Percentiles rank a stretch among this genome's conserved stretches.
Evolutionary conservation across 1,140 invertebrate genomes (phyloP).

Genomic region (Tetramorium parvispinum): DNA sequence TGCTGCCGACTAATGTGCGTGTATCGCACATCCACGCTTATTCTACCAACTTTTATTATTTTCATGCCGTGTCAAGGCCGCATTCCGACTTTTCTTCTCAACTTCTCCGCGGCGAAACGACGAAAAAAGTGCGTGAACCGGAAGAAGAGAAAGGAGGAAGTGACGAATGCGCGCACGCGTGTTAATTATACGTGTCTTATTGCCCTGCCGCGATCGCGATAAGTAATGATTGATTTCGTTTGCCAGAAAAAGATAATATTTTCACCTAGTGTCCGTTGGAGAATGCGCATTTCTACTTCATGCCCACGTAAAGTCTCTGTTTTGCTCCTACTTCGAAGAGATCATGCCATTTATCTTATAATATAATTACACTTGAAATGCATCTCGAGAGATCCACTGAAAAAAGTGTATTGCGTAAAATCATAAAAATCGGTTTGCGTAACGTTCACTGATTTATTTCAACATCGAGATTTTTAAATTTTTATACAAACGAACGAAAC

Average conservation of each 20-base stretch:
- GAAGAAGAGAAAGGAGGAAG: constrained; percentile 58
- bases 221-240: constrained; percentile 43
- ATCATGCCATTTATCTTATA: background rate
- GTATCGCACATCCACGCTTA: constrained; percentile 62
- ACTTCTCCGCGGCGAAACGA: background rate
- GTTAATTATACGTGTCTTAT: constrained; percentile 38
- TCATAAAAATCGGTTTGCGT: background rate
- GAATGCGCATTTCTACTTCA: constrained; percentile 17
- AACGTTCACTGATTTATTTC: background rate
- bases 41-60: constrained; percentile 79
- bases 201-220: constrained; percentile 35
- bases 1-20: constrained; percentile 75
- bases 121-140: constrained; percentile 38
- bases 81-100: constrained; percentile 61
- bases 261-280: background rate
- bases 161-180: constrained; percentile 6
- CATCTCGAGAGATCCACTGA: background rate
- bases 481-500: background rate
- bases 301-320: background rate
- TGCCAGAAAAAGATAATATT: constrained; percentile 9
- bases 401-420: background rate
- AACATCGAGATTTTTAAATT: background rate
- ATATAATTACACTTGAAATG: background rate
- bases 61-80: constrained; percentile 81
- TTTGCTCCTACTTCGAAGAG: background rate